Percentiles rank a stretch among this genome's conserved stretches.
Conservation (phyloP, 2,113 vertebrate species). For the Tachycineta bicolor region DNA sequence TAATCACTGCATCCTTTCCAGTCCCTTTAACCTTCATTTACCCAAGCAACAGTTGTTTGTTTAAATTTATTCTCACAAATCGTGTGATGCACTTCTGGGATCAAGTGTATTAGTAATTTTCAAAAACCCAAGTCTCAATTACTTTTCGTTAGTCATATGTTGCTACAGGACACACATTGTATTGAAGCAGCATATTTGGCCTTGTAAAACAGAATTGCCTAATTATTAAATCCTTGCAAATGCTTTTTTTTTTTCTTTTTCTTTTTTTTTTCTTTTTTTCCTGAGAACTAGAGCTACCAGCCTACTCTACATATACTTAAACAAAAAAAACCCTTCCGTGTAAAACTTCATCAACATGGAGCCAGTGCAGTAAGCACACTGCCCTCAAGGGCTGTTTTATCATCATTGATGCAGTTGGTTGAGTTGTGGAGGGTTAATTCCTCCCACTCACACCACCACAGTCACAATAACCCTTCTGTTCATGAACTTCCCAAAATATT, state of each 20-base stretch:
- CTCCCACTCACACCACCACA: conserved; percentile 1
- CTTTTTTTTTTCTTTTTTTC: neutral
- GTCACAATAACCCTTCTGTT: conserved; percentile 64
- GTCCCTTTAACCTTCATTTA: neutral
- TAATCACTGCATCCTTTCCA: neutral
- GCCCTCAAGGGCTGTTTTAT: conserved; percentile 47
- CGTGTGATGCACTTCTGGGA: neutral
- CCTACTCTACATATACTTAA: neutral
- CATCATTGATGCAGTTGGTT: conserved; percentile 30
- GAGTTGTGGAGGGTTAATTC: conserved; percentile 31
- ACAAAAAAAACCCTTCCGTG: neutral
- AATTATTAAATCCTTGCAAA: conserved; percentile 4
- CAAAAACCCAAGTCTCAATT: neutral
- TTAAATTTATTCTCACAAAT: conserved; percentile 26
- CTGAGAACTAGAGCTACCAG: neutral
- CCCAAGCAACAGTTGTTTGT: conserved; percentile 26
- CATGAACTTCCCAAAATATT: conserved; percentile 56
- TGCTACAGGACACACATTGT: neutral
- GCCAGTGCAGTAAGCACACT: neutral
- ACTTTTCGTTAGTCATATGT: neutral
- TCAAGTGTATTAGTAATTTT: neutral
- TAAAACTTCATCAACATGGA: neutral
- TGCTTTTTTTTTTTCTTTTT: neutral
- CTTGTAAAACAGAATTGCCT: neutral
- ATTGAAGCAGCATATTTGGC: neutral